Base-by-base conservation (phyloP, 2,888 invertebrate species). In the Oscheius sp. region DNA sequence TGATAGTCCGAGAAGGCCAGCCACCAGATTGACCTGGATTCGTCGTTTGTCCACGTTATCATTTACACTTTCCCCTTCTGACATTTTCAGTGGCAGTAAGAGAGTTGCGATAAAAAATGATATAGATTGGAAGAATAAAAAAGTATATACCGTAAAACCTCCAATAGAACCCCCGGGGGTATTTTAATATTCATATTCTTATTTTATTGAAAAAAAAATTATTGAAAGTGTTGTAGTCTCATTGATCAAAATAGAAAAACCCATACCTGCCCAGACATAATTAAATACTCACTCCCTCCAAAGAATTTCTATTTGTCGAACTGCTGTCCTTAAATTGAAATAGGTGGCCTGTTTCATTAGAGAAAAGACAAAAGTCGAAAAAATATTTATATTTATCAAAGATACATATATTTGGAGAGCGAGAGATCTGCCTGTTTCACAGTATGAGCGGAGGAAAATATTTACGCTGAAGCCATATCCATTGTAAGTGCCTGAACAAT, bases 401-500 rank as follows among this genome's bases (percentile, higher is more conserved):
- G 41, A 17, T n/a, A 41, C 41, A 20, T 17, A 17, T 0, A 9
- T 1, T 17, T 20, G 20, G 41, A 20, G 12, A 9, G 4, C n/a
- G 41, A 17, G 12, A 41, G 41, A 6, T n/a, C 20, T 9, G 41
- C 36, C 36, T 14, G 36, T 12, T 36, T n/a, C 4, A 6, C 17
- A 20, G 12, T 17, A 41, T 6, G 41, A 9, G 20, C 41, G 4
- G 41, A 41, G 12, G 4, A 3, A 20, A 41, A n/a, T 9, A 1
- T 50, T n/a, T 41, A 41, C n/a, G 50, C 26, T n/a, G 24, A 28
- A 14, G 50, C 24, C 26, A 50, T 50, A 28, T 87, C 87, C 76
- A 87, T 85, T 4, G 87, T 85, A 54, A 88, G 76, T 2, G 88
- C 88, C 76, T 88, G 87, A 0, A 89, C 88, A 51, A 89, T 89